Percentiles rank a stretch among this genome's conserved stretches.
Conservation (phyloP, 2,113 vertebrate genomes). For the Leptocoma aspasia region DNA sequence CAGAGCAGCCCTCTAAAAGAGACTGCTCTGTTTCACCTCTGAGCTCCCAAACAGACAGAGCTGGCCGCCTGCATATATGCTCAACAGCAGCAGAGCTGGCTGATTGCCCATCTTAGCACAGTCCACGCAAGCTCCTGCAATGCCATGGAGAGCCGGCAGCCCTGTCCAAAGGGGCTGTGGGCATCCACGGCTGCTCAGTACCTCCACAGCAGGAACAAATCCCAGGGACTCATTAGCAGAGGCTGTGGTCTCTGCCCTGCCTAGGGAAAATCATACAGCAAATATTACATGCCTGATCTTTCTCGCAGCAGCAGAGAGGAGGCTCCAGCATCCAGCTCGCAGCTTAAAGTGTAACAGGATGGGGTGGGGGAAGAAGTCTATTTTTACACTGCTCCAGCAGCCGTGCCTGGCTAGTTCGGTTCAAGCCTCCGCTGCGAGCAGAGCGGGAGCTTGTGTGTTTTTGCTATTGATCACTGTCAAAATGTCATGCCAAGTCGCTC, state of each 20-base stretch:
- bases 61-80: neutral
- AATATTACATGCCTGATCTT: neutral
- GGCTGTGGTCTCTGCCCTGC: neutral
- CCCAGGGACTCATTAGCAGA: neutral
- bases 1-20: slow-evolving; percentile 30
- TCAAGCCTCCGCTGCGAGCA: neutral
- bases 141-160: neutral
- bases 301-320: neutral
- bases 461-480: slow-evolving; percentile 61
- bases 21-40: slow-evolving; percentile 24
- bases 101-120: slow-evolving; percentile 29
- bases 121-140: slow-evolving; percentile 40
- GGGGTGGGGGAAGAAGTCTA: slow-evolving; percentile 43
- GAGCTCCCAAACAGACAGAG: slow-evolving; percentile 1
- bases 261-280: neutral
- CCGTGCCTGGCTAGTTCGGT: neutral
- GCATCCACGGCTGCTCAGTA: neutral
- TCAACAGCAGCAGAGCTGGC: slow-evolving; percentile 37
- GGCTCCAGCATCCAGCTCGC: neutral
- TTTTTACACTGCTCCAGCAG: slow-evolving; percentile 42
- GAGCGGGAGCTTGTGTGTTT: neutral
- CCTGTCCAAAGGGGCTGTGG: fast-evolving
- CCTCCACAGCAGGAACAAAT: neutral
- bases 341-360: slow-evolving; percentile 34
- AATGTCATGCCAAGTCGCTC: slow-evolving; percentile 45